phyloP scores from a whole-genome alignment of 2,888 invertebrate species.

The Mimas tiliae region DNA sequence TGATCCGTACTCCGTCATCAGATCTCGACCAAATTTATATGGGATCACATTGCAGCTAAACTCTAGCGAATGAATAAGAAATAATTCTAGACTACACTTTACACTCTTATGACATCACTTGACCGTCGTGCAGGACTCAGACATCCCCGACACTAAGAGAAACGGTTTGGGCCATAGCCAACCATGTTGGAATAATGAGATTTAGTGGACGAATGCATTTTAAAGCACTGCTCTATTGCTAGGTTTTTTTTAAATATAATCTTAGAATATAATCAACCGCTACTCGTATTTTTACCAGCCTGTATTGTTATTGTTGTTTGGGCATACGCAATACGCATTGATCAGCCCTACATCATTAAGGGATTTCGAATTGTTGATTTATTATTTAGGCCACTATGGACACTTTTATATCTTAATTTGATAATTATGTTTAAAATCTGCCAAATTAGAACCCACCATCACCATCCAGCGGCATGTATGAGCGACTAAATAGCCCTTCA shows the following conservation, averaged over 20 bases:
- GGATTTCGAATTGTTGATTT: too few species aligned
- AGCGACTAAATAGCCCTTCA: constrained; percentile 4
- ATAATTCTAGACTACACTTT: neutral
- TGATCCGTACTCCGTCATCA: too few species aligned
- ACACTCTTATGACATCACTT: constrained; percentile 2
- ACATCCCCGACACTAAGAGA: neutral
- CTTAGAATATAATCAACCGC: neutral
- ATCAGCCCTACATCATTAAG: too few species aligned
- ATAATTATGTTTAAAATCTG: too few species aligned
- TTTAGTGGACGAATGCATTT: neutral
- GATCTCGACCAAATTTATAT: too few species aligned
- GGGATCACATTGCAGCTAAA: too few species aligned
- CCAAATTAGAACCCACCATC: too few species aligned
- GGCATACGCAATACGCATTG: too few species aligned
- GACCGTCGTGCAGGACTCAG: constrained; percentile 3
- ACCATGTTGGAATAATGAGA: neutral
- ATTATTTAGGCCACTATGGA: too few species aligned
- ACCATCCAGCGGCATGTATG: neutral
- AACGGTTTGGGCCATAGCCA: neutral
- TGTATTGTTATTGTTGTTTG: too few species aligned
- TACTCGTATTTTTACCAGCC: too few species aligned
- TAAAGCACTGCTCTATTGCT: neutral
- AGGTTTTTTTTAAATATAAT: neutral
- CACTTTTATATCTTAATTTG: too few species aligned
- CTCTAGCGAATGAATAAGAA: neutral